Evolutionary conservation across 1,140 invertebrate genomes (phyloP).

Genomic region (Drosophila ficusphila): DNA sequence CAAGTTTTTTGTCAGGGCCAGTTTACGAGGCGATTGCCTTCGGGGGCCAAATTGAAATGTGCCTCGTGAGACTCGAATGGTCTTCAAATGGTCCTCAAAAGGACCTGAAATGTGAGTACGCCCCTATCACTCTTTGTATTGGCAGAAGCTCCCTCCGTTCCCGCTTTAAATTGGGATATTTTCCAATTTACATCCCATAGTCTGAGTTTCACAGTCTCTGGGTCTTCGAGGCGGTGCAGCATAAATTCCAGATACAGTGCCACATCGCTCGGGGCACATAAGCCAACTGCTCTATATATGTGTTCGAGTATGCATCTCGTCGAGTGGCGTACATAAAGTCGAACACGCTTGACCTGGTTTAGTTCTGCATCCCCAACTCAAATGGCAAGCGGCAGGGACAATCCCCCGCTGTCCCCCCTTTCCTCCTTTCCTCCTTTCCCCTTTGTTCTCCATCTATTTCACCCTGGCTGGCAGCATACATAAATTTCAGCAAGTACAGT

Average conservation of each 20-base stretch:
- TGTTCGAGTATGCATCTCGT: constrained; percentile 5
- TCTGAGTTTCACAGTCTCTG: background rate
- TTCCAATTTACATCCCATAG: constrained; percentile 46
- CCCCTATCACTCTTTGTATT: too few relatives aligned
- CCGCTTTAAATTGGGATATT: constrained; percentile 34
- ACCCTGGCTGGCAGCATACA: constrained; percentile 51
- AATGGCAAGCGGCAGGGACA: constrained; percentile 35
- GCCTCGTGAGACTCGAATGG: constrained; percentile 47
- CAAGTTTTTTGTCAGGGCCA: constrained; percentile 60
- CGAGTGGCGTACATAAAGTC: constrained; percentile 24
- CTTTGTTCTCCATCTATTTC: background rate
- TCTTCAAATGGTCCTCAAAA: constrained; percentile 38
- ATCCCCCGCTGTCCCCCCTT: too few relatives aligned
- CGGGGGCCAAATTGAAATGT: constrained; percentile 72
- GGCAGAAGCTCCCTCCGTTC: background rate
- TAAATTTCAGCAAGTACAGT: constrained; percentile 71
- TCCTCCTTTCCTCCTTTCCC: too few relatives aligned
- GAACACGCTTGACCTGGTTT: constrained; percentile 77
- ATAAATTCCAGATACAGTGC: constrained; percentile 42
- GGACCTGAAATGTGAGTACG: constrained; percentile 36
- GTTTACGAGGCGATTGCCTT: constrained; percentile 62
- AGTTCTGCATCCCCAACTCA: constrained; percentile 48
- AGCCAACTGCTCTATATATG: background rate
- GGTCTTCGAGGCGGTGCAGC: constrained; percentile 24
- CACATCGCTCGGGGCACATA: constrained; percentile 5